These are phyloP conservation scores for Timema cristinae DNA, from an alignment of 2,888 invertebrate genomes.

Conservation along the genomic window DNA sequence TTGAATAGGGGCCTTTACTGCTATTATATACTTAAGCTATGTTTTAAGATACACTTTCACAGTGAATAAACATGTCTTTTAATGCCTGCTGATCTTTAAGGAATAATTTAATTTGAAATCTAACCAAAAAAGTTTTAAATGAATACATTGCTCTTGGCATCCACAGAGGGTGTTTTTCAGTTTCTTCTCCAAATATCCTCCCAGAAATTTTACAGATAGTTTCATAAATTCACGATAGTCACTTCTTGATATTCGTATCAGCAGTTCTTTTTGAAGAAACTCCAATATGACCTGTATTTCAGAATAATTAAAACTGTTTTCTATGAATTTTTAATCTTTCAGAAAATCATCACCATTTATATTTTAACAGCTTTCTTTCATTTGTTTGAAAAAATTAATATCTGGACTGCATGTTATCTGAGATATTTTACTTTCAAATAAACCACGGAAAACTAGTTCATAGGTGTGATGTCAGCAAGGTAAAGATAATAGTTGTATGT, in stretches of 20 bases:
- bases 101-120: not conserved
- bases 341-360: not conserved
- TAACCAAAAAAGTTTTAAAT: not conserved
- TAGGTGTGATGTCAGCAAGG: not conserved
- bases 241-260: not conserved
- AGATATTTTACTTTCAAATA: not conserved
- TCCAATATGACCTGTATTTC: not conserved
- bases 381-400: no score
- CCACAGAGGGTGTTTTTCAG: not conserved
- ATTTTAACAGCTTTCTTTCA: not conserved
- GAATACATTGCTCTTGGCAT: not conserved
- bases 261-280: not conserved
- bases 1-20: no score
- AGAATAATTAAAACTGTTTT: not conserved
- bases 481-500: not conserved
- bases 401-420: not conserved
- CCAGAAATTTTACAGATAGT: not conserved
- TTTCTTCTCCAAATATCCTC: not conserved
- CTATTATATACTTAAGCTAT: no score
- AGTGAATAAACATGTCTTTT: no score
- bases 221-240: not conserved
- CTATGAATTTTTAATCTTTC: not conserved
- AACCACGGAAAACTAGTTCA: not conserved
- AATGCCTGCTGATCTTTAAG: no score
- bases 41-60: no score